These are phyloP conservation scores for Nycticryphes semicollaris DNA, from an alignment of 2,113 vertebrate genomes.

Conservation along the genomic window DNA sequence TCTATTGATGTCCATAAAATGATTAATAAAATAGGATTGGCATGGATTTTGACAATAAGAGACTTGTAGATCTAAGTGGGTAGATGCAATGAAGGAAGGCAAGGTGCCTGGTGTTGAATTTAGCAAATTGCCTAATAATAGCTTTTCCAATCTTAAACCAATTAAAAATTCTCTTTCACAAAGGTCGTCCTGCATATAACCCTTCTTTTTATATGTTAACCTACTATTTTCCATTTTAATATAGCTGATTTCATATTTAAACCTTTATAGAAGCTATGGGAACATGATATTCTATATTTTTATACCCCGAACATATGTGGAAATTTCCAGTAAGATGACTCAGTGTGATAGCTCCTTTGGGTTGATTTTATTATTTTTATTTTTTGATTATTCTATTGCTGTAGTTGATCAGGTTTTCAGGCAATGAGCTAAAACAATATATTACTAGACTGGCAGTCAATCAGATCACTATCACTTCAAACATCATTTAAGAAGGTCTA, in stretches of 20 bases:
- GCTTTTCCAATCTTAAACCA: neutral
- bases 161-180: neutral
- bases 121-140: neutral
- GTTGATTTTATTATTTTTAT: neutral
- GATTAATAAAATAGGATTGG: neutral
- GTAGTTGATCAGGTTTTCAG: neutral
- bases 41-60: neutral
- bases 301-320: fast-evolving
- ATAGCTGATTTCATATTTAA: neutral
- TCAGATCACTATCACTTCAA: slow-evolving; percentile 59
- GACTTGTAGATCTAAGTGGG: neutral
- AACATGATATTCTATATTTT: neutral
- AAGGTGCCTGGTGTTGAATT: neutral
- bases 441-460: slow-evolving; percentile 31
- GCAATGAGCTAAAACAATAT: neutral
- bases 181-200: neutral
- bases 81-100: neutral
- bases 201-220: neutral
- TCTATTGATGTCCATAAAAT: neutral
- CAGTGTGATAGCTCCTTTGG: neutral
- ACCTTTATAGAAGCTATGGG: neutral
- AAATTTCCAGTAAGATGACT: neutral
- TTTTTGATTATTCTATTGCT: neutral
- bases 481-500: slow-evolving; percentile 54
- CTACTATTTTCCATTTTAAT: neutral